Conservation (phyloP, 1,140 invertebrate species). For the Drosophila arizonae region DNA sequence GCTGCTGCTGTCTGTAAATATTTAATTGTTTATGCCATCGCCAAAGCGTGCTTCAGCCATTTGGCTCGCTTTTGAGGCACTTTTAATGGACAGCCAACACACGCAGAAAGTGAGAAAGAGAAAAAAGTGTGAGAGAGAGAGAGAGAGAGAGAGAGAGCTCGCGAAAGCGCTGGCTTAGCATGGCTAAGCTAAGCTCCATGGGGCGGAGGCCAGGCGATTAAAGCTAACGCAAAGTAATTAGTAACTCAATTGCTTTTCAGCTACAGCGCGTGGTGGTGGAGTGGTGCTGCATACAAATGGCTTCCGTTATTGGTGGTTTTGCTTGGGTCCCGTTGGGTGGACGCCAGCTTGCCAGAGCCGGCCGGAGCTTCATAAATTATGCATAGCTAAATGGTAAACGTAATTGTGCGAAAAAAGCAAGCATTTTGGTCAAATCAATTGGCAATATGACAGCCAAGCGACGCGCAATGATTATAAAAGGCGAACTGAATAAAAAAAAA, state of each 20-base stretch:
- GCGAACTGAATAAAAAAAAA: slow-evolving; percentile 2
- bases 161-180: no score
- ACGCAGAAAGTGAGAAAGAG: not conserved
- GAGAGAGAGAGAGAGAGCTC: not conserved
- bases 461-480: slow-evolving; percentile 28
- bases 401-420: slow-evolving; percentile 38
- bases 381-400: slow-evolving; percentile 23
- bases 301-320: slow-evolving; percentile 40
- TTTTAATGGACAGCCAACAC: slow-evolving; percentile 68
- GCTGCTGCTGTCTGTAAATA: slow-evolving; percentile 59
- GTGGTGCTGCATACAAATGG: slow-evolving; percentile 69
- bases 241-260: slow-evolving; percentile 75
- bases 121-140: not conserved
- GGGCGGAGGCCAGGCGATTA: slow-evolving; percentile 48
- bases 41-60: slow-evolving; percentile 53
- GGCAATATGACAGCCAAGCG: slow-evolving; percentile 38
- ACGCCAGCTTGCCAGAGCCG: not conserved
- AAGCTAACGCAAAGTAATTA: slow-evolving; percentile 73
- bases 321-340: not conserved
- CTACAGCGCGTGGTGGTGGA: slow-evolving; percentile 52
- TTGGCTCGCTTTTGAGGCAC: slow-evolving; percentile 45
- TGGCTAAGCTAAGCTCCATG: not conserved
- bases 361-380: slow-evolving; percentile 40
- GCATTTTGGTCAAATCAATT: slow-evolving; percentile 41
- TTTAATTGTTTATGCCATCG: slow-evolving; percentile 74